phyloP scores from a whole-genome alignment of 1,140 invertebrate genomes.

The Drosophila paulistorum region DNA sequence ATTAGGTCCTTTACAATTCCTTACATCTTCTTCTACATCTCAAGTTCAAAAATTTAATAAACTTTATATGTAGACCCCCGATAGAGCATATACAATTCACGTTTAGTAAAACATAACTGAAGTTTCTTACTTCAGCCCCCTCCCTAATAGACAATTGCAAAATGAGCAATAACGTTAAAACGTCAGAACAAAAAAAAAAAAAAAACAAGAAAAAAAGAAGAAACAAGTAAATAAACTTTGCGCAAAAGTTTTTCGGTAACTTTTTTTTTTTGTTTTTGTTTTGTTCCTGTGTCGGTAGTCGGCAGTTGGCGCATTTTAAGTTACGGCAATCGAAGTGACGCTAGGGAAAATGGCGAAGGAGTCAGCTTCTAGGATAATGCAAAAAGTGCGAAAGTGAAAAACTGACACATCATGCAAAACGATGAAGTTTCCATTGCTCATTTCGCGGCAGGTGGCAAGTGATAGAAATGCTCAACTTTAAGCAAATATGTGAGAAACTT shows the following conservation, averaged over 20 bases:
- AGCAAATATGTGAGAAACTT: conserved; percentile 34
- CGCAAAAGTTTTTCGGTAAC: conserved; percentile 68
- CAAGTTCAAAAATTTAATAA: too few species aligned
- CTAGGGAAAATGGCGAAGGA: conserved; percentile 1
- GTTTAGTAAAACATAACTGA: conserved; percentile 1
- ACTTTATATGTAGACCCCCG: neutral
- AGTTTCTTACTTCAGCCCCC: conserved; percentile 14
- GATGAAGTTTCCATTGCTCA: conserved; percentile 24
- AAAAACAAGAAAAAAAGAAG: conserved; percentile 22
- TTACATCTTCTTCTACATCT: too few species aligned
- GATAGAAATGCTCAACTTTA: neutral
- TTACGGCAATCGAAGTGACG: conserved; percentile 64
- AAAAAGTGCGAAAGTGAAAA: conserved; percentile 64
- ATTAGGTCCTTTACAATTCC: too few species aligned
- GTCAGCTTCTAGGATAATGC: conserved; percentile 19
- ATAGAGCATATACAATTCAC: neutral
- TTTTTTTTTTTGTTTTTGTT: conserved; percentile 19
- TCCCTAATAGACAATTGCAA: conserved; percentile 41
- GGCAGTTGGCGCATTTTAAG: conserved; percentile 77
- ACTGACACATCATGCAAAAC: conserved; percentile 55
- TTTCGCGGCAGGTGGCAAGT: conserved; percentile 6
- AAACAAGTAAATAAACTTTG: conserved; percentile 77
- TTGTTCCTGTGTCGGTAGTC: conserved; percentile 46
- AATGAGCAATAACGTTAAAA: conserved; percentile 31
- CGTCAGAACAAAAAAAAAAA: conserved; percentile 1